Percentiles rank a stretch among this genome's conserved stretches.
Evolutionary conservation across 2,888 invertebrate genomes (phyloP).

Genomic region (Epinotia nisella): DNA sequence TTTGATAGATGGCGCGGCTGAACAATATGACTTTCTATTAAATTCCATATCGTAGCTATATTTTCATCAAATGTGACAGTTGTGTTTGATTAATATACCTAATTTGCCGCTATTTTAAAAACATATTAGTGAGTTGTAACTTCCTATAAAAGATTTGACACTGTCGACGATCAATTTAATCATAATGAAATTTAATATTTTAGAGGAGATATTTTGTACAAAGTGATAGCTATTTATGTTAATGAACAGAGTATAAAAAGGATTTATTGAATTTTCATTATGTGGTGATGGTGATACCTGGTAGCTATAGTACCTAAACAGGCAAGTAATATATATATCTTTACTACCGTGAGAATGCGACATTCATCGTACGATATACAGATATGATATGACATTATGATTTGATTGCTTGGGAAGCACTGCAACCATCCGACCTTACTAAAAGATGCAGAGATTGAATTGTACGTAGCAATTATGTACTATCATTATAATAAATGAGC

Average conservation of each 20-base stretch:
- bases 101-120: constrained; percentile 8
- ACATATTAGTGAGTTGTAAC: constrained; percentile 6
- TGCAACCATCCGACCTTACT: constrained; percentile 34
- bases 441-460: constrained; percentile 42
- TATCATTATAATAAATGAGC: constrained; percentile 41
- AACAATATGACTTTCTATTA: constrained; percentile 39
- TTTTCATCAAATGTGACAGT: constrained; percentile 14
- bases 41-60: constrained; percentile 28
- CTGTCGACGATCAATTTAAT: background rate
- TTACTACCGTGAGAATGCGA: constrained; percentile 21
- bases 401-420: constrained; percentile 36
- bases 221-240: background rate
- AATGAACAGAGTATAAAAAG: too few species aligned
- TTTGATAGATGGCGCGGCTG: constrained; percentile 37
- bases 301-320: background rate
- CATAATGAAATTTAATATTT: constrained; percentile 6
- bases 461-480: constrained; percentile 42
- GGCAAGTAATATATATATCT: background rate
- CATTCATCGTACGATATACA: constrained; percentile 27
- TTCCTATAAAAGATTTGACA: background rate
- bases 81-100: constrained; percentile 18
- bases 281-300: background rate
- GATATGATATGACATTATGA: constrained; percentile 39
- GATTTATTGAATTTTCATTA: too few species aligned
- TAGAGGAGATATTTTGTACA: background rate